Conservation (phyloP, 2,888 invertebrate species). For the Lamellibrachia satsuma region DNA sequence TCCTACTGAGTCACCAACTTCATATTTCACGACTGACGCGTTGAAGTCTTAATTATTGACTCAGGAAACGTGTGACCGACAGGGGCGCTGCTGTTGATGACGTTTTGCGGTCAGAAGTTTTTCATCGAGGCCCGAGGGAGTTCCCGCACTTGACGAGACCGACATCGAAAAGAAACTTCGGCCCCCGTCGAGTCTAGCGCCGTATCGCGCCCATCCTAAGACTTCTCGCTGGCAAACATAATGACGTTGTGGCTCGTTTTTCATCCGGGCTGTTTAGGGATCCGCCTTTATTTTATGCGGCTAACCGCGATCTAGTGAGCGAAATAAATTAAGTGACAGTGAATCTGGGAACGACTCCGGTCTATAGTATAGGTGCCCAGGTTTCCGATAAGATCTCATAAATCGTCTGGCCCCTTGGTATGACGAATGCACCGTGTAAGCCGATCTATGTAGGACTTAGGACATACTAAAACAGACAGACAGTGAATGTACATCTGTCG, state of each 20-base stretch:
- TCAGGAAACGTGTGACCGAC: background rate
- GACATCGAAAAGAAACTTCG: background rate
- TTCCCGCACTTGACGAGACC: background rate
- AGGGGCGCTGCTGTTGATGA: background rate
- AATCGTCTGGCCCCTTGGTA: background rate
- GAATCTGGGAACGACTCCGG: background rate
- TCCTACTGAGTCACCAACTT: background rate
- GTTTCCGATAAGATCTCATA: background rate
- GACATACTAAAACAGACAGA: background rate
- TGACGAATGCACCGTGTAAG: background rate
- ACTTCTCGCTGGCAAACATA: background rate
- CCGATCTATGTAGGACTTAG: background rate
- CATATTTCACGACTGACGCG: background rate
- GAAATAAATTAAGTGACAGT: background rate
- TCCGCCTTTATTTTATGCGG: background rate
- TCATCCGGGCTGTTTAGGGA: background rate
- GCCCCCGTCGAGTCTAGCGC: background rate
- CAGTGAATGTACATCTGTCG: background rate
- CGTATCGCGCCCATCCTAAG: background rate
- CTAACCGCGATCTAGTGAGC: background rate
- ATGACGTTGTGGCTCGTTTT: conserved; percentile 2
- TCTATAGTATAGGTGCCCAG: background rate
- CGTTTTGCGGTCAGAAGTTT: background rate
- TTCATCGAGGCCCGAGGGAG: background rate
- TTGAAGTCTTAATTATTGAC: too few species aligned